Evolutionary conservation across 2,113 vertebrate genomes (phyloP), one percentile per base, ranked within the genome.

Genomic region (Epinephelus moara): DNA sequence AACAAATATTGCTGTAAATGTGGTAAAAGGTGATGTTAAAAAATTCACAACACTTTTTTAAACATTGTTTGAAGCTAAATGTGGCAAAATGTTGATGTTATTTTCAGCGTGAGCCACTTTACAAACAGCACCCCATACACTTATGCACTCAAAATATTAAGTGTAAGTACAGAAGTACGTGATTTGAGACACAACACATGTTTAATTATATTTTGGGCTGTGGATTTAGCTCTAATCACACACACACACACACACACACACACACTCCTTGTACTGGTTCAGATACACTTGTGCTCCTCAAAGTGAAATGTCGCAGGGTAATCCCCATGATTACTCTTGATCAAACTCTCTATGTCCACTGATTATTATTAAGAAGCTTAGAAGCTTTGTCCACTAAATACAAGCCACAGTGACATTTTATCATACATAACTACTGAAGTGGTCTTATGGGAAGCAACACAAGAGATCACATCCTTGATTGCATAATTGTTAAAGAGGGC

Each of bases 341-440:
- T 56, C 40, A 50, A 70, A 78, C 19, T 77, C 6, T 55, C 8
- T 50, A 49, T 63, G 25, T 47, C 45, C 68, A 53, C 62, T 53
- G 70, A 63, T 70, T 79, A 55, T 70, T 12, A 56, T 47, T 55
- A 78, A 70, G 50, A 78, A 62, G 23, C 11, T 81, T 59, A 50
- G 66, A 68, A 60, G 6, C 27, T 72, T 72, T 45, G 37, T 78
- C 23, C 40, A 49, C 59, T 60, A 55, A 4, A 53, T 57, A 23
- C 21, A 33, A 25, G 63, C 21, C 57, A 27, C 18, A 47, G 33
- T 52, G 50, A 75, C 69, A 49, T 66, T 40, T 79, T 68, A 66
- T 55, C 37, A 23, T 1, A 12, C 53, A 33, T 8, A 50, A 27
- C 9, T 37, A 40, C 25, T 49, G 23, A 13, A 30, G 8, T n/a